These are phyloP conservation scores for Nomada ferruginata DNA, from an alignment of 2,888 invertebrate species.

Conservation along the genomic window DNA sequence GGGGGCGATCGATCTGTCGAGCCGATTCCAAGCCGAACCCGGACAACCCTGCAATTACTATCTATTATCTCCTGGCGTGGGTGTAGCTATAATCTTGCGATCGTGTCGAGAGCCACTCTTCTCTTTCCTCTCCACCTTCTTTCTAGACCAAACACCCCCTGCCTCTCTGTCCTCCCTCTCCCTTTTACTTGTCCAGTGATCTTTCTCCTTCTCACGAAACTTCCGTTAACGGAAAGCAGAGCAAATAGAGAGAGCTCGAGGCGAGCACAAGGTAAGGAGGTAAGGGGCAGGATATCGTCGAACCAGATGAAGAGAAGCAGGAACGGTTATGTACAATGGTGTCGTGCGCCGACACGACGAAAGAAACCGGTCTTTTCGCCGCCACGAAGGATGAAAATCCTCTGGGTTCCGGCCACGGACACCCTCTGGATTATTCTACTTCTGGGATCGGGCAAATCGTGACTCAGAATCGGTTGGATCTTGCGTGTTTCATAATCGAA, in stretches of 20 bases:
- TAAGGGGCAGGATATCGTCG: constrained; percentile 35
- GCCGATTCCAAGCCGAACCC: constrained; percentile 76
- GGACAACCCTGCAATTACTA: constrained; percentile 79
- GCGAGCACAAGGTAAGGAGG: background rate
- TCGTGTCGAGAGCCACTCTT: constrained; percentile 77
- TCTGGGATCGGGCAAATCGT: constrained; percentile 5
- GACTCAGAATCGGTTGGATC: background rate
- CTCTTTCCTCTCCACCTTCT: constrained; percentile 36
- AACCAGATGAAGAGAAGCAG: constrained; percentile 47
- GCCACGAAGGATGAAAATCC: constrained; percentile 22
- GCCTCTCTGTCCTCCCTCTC: background rate
- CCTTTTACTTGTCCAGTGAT: constrained; percentile 12
- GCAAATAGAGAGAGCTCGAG: constrained; percentile 40
- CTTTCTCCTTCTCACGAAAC: constrained; percentile 2
- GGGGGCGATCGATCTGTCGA: constrained; percentile 79
- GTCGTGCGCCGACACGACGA: constrained; percentile 48
- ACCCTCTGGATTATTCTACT: constrained; percentile 12
- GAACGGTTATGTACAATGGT: constrained; percentile 40
- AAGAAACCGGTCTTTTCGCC: constrained; percentile 48
- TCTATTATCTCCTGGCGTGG: constrained; percentile 80
- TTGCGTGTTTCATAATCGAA: background rate
- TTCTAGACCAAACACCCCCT: background rate
- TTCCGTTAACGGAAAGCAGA: constrained; percentile 55
- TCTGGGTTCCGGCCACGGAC: constrained; percentile 1
- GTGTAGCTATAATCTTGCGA: constrained; percentile 81